Evolutionary conservation across 2,797 vertebrate genomes (phyloP).

Genomic region (Falco peregrinus): DNA sequence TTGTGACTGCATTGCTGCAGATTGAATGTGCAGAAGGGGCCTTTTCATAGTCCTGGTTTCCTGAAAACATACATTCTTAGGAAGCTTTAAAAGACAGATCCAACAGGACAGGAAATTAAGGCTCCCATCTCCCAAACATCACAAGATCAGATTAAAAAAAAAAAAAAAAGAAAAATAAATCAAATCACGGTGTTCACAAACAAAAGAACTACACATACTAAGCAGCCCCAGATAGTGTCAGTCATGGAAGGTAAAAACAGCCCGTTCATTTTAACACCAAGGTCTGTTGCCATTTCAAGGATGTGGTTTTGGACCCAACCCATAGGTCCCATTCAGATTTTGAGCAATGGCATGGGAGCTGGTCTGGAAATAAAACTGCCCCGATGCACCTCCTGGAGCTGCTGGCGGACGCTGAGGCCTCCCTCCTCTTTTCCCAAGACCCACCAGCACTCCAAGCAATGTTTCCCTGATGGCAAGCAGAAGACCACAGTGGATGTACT

Average conservation of each 20-base stretch:
- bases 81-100: neutral
- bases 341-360: neutral
- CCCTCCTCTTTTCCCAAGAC: neutral
- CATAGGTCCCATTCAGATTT: no score
- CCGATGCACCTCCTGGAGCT: neutral
- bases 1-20: neutral
- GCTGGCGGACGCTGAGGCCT: neutral
- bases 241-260: neutral
- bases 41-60: neutral
- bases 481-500: accelerated
- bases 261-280: neutral
- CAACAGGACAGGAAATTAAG: constrained; percentile 38
- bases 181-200: neutral
- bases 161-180: neutral
- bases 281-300: neutral
- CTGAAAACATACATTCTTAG: neutral
- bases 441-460: neutral
- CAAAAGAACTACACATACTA: neutral
- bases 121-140: neutral
- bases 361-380: neutral
- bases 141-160: neutral
- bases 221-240: neutral
- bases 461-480: neutral
- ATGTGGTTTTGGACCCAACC: neutral
- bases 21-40: neutral